Conservation (phyloP, 1,140 invertebrate genomes). For the Drosophila ercepeae region DNA sequence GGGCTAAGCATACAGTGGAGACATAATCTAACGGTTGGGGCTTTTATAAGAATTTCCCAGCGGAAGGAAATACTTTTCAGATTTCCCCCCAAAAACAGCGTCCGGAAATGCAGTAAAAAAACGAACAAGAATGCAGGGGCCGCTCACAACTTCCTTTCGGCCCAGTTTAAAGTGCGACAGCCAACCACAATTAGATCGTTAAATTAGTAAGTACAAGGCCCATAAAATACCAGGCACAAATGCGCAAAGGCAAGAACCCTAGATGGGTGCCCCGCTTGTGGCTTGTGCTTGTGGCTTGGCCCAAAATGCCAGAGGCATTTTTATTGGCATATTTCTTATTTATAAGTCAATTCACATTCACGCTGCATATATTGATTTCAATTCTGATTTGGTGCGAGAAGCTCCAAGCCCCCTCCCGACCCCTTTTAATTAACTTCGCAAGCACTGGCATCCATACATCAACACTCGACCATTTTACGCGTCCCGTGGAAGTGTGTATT, state of each 20-base stretch:
- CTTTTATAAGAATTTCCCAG: conserved; percentile 37
- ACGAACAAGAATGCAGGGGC: no score
- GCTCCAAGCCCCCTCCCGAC: conserved; percentile 3
- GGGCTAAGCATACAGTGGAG: conserved; percentile 46
- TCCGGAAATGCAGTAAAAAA: conserved; percentile 70
- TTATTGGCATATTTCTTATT: conserved; percentile 70
- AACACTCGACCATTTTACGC: conserved; percentile 56
- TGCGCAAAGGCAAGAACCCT: conserved; percentile 14
- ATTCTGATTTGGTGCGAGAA: conserved; percentile 53
- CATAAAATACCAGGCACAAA: conserved; percentile 35
- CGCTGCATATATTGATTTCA: conserved; percentile 50
- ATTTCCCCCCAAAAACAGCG: conserved; percentile 33
- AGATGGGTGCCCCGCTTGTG: conserved; percentile 29
- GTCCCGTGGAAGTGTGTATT: conserved; percentile 15
- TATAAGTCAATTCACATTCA: conserved; percentile 75
- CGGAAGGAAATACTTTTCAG: conserved; percentile 62
- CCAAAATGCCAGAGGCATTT: conserved; percentile 51
- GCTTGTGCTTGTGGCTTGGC: background rate
- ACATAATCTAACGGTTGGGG: conserved; percentile 14
- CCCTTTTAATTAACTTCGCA: conserved; percentile 36
- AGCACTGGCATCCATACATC: conserved; percentile 64
- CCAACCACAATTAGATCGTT: conserved; percentile 70
- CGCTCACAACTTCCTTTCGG: conserved; percentile 50
- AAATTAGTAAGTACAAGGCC: conserved; percentile 72
- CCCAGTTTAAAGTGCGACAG: conserved; percentile 59